These are phyloP conservation scores for Paralichthys olivaceus DNA, from an alignment of 2,113 vertebrate genomes.

Conservation along the genomic window DNA sequence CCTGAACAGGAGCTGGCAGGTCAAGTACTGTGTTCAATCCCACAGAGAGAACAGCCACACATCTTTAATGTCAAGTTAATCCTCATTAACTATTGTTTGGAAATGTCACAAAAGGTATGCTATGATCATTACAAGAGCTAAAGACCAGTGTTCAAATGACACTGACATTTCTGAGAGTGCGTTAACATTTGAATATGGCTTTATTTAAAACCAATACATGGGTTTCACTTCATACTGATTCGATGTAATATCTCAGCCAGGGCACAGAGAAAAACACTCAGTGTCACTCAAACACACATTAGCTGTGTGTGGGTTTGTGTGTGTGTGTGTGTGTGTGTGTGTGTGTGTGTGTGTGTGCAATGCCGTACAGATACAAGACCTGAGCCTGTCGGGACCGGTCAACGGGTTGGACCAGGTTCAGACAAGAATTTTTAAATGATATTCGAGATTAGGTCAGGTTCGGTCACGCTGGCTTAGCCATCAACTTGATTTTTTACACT, in stretches of 20 bases:
- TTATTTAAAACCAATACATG: not conserved
- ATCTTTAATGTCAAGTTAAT: not conserved
- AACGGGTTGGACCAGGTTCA: too few species aligned
- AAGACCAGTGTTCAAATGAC: not conserved
- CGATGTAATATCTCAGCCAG: not conserved
- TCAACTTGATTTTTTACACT: too few species aligned
- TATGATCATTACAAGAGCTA: not conserved
- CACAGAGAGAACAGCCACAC: not conserved
- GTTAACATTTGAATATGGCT: slow-evolving; percentile 26
- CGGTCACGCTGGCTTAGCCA: too few species aligned
- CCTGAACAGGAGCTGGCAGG: not conserved
- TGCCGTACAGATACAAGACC: too few species aligned
- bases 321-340: too few species aligned
- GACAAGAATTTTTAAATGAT: too few species aligned
- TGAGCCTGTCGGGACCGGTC: too few species aligned
- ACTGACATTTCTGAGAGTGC: slow-evolving; percentile 26
- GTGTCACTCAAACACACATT: too few species aligned
- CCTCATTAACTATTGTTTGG: slow-evolving; percentile 13
- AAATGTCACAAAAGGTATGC: slow-evolving; percentile 41
- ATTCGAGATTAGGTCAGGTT: too few species aligned
- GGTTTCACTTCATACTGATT: not conserved
- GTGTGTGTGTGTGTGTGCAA: too few species aligned
- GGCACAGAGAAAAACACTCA: not conserved
- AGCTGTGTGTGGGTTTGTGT: too few species aligned
- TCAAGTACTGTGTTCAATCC: not conserved